Conservation (phyloP, 1,140 invertebrate species). For the Drosophila nasuta region DNA sequence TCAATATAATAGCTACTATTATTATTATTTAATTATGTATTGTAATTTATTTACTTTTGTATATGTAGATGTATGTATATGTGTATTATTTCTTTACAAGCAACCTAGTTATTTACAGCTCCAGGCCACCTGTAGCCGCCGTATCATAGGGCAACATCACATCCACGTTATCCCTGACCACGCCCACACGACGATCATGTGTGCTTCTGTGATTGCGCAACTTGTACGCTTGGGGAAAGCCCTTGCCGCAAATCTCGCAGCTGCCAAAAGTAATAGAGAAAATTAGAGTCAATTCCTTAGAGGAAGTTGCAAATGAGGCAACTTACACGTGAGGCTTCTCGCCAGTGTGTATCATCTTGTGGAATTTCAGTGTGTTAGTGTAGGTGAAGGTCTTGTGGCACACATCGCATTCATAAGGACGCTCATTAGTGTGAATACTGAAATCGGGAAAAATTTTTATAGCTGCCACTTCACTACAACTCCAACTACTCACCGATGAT, state of each 20-base stretch:
- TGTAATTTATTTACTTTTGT: slow-evolving; percentile 46
- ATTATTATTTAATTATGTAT: slow-evolving; percentile 45
- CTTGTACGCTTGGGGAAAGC: slow-evolving; percentile 77
- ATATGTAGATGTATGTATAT: slow-evolving; percentile 44
- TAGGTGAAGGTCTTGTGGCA: slow-evolving; percentile 88
- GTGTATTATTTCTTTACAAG: slow-evolving; percentile 18
- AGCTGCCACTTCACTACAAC: too few species aligned
- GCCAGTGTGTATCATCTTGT: slow-evolving; percentile 83
- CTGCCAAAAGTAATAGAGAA: slow-evolving; percentile 32
- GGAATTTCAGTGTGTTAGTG: slow-evolving; percentile 83
- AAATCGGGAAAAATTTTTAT: not conserved
- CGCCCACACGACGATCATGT: slow-evolving; percentile 54
- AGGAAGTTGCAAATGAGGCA: not conserved
- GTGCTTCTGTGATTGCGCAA: slow-evolving; percentile 75
- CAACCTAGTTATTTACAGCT: slow-evolving; percentile 46
- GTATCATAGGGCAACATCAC: slow-evolving; percentile 51
- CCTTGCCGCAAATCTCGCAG: slow-evolving; percentile 81
- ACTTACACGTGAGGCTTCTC: slow-evolving; percentile 84
- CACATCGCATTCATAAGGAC: slow-evolving; percentile 87
- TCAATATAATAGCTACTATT: slow-evolving; percentile 43
- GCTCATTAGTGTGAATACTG: slow-evolving; percentile 87
- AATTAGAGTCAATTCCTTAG: not conserved
- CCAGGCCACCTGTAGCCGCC: slow-evolving; percentile 55
- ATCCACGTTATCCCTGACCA: slow-evolving; percentile 36
- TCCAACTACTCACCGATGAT: slow-evolving; percentile 84